Evolutionary conservation across 2,797 vertebrate species (phyloP), one percentile per base, ranked within the genome.

Genomic region (Gymnothorax javanicus): DNA sequence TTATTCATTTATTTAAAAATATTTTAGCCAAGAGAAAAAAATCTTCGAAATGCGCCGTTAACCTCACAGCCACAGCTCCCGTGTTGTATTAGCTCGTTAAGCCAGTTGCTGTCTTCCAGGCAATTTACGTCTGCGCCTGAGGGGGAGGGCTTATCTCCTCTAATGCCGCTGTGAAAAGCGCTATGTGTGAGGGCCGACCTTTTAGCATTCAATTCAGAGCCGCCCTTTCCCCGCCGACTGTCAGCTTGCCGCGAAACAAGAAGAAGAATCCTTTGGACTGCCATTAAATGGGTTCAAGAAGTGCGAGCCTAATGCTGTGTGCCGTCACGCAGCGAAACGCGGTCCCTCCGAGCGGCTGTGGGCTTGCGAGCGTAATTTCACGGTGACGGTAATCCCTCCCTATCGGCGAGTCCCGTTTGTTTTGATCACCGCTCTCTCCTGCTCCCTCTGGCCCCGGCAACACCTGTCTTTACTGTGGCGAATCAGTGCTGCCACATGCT

Each of bases 41-140:
- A n/a, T 17, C 17, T 9, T 54, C 52, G n/a, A 79, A 54, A 79
- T 54, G 75, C 52, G 73, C 33, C 9, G 27, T 27, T 15, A 43
- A 84, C 54, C 83, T 69, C 43, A 11, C n/a, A 23, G 62, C 50
- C 52, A 56, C 4, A 23, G 62, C n/a, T 71, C 88, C 84, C 83
- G 20, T 0, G n/a, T 15, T 73, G 4, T 33, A 8, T 12, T 57
- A 23, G 82, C 90, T 94, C 93, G 92, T 93, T 92, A 95, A 84
- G 86, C 92, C 58, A 83, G 92, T 94, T 94, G 93, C 94, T 95
- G 94, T 94, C 91, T 52, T 92, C 83, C 87, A 91, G 90, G 91
- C 94, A 94, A 94, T 95, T 95, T 95, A 91, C 91, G 90, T 91
- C 88, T 92, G 94, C 94, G 94, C 95, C 92, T 93, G 91, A 91